These are phyloP conservation scores for Condylostylus longicornis DNA, from an alignment of 1,140 invertebrate genomes.

Conservation along the genomic window DNA sequence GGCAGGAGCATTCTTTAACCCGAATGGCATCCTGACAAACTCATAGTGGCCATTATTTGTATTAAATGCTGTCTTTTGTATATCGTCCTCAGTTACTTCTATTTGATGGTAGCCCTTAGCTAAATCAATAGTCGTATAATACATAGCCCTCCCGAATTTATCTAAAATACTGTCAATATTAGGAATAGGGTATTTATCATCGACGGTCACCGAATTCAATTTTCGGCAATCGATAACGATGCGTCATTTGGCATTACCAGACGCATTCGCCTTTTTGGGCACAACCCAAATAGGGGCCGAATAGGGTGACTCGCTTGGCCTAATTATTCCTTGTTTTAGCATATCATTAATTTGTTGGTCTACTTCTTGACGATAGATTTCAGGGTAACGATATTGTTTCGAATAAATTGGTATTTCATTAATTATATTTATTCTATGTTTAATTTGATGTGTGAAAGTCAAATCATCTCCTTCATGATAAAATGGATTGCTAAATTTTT, in stretches of 20 bases:
- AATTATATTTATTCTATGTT: no score
- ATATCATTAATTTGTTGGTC: no score
- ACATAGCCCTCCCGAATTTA: conserved; percentile 18
- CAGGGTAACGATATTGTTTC: no score
- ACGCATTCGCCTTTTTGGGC: conserved; percentile 13
- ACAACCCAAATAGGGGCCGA: no score
- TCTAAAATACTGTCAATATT: conserved; percentile 30
- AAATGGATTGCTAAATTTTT: no score
- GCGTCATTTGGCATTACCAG: conserved; percentile 10
- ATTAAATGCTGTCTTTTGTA: conserved; percentile 31
- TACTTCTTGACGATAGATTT: no score
- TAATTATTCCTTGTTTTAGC: no score
- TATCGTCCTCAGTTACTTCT: conserved; percentile 19
- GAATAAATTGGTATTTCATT: no score
- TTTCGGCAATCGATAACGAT: conserved; percentile 29
- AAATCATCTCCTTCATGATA: no score
- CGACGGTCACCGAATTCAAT: conserved; percentile 27
- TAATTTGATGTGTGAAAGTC: no score
- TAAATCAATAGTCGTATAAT: conserved; percentile 32
- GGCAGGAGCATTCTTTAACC: conserved; percentile 13
- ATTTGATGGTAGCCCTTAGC: conserved; percentile 36
- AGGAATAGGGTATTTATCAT: conserved; percentile 36
- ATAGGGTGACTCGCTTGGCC: no score
- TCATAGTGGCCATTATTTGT: conserved; percentile 18
- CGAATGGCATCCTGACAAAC: conserved; percentile 16